Percentiles rank a stretch among this genome's conserved stretches.
Conservation (phyloP, 2,113 vertebrate genomes). For the Pyxicephalus adspersus region DNA sequence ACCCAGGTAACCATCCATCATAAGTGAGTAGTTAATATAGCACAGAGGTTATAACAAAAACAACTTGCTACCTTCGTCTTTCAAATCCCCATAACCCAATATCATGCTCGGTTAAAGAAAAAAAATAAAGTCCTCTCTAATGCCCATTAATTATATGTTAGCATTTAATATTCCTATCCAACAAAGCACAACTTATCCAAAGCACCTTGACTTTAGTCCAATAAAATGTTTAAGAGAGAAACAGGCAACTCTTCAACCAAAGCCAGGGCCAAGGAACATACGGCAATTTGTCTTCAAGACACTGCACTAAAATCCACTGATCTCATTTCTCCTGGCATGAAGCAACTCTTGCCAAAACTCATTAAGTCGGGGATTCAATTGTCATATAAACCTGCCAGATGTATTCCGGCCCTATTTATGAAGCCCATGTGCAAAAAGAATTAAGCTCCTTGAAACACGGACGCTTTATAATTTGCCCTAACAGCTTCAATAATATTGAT, state of each 20-base stretch:
- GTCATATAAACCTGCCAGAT: slow-evolving; percentile 42
- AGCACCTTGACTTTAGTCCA: slow-evolving; percentile 4
- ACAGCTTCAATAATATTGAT: slow-evolving; percentile 55
- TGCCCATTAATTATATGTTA: slow-evolving; percentile 2
- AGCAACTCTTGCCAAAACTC: slow-evolving; percentile 49
- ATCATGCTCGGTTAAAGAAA: neutral
- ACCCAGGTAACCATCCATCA: too few relatives aligned
- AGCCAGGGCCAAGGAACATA: slow-evolving; percentile 30
- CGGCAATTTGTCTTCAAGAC: slow-evolving; percentile 54
- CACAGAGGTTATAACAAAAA: too few relatives aligned
- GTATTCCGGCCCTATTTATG: slow-evolving; percentile 39
- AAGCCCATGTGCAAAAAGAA: slow-evolving; percentile 38
- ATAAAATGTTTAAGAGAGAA: slow-evolving; percentile 28
- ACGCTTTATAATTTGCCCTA: slow-evolving; percentile 42
- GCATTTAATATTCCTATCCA: slow-evolving; percentile 14
- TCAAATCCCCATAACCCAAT: too few relatives aligned
- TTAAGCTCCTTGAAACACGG: slow-evolving; percentile 38
- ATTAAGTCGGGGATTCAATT: slow-evolving; percentile 29
- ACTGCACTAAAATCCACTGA: slow-evolving; percentile 32
- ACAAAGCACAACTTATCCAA: slow-evolving; percentile 26
- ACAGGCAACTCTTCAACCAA: slow-evolving; percentile 18
- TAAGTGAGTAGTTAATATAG: too few relatives aligned
- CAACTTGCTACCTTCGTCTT: too few relatives aligned
- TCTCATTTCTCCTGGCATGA: slow-evolving; percentile 48
- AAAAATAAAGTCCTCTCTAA: neutral